Conservation (phyloP, 2,797 vertebrate species). For the Hephaestus fuliginosus region DNA sequence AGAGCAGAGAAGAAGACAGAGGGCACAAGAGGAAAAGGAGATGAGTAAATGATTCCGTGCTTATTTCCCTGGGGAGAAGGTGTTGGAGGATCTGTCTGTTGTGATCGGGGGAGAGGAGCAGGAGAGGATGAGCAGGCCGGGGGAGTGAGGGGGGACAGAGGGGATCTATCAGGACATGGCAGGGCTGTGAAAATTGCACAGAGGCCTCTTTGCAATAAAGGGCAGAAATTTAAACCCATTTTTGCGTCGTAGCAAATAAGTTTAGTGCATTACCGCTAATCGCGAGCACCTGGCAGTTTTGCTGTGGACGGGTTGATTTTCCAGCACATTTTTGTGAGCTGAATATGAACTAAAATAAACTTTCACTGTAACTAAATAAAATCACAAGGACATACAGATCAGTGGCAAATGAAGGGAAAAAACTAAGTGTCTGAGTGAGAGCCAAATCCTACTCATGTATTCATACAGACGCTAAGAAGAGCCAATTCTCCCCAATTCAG, state of each 20-base stretch:
- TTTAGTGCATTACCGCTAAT: constrained; percentile 57
- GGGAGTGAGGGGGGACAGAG: constrained; percentile 40
- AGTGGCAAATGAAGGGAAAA: constrained; percentile 12
- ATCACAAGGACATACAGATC: constrained; percentile 6
- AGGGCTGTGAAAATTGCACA: constrained; percentile 68
- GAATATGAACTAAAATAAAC: constrained; percentile 16
- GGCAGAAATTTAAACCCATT: constrained; percentile 61
- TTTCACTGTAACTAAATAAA: background rate
- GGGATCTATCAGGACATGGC: constrained; percentile 60
- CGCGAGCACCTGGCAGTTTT: constrained; percentile 33
- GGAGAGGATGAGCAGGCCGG: constrained; percentile 51
- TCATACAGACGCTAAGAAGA: constrained; percentile 1
- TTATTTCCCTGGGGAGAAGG: constrained; percentile 80
- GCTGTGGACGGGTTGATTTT: constrained; percentile 23
- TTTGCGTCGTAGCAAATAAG: constrained; percentile 57
- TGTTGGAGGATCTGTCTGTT: constrained; percentile 79
- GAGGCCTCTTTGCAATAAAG: constrained; percentile 78
- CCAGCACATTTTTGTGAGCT: background rate
- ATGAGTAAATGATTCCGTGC: constrained; percentile 81
- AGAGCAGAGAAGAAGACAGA: constrained; percentile 64
- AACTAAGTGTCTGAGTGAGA: background rate
- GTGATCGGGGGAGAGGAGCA: constrained; percentile 70
- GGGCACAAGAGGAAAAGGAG: constrained; percentile 70
- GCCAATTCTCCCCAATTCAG: constrained; percentile 5
- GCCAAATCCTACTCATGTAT: background rate